A percentile compares a stretch with the other conserved stretches of the same genome.
These are phyloP conservation scores for Rhynchomys soricoides DNA, from an alignment of 2,113 vertebrate genomes.

Conservation along the genomic window DNA sequence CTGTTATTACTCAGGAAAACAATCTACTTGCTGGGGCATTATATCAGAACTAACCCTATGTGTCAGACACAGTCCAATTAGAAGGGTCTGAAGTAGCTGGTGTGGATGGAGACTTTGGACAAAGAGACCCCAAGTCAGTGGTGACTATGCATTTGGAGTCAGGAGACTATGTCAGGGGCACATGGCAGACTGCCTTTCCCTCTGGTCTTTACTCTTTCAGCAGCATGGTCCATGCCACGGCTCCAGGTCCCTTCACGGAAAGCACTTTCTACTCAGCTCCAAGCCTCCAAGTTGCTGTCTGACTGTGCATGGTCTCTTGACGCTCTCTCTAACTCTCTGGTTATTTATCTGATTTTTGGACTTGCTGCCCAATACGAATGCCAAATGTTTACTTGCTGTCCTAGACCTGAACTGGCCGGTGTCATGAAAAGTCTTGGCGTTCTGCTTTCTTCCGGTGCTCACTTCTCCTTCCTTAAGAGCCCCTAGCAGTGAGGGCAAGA, in stretches of 20 bases:
- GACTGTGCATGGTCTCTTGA: background rate
- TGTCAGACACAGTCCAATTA: background rate
- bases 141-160: background rate
- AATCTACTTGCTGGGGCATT: background rate
- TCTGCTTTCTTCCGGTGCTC: background rate
- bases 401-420: background rate
- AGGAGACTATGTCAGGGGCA: background rate
- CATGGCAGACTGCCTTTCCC: background rate
- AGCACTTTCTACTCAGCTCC: background rate
- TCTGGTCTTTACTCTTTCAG: background rate
- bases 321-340: background rate
- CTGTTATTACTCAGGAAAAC: background rate
- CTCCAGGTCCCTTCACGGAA: background rate
- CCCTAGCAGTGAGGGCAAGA: background rate
- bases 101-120: background rate
- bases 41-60: background rate
- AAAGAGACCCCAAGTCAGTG: background rate
- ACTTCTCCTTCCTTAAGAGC: background rate
- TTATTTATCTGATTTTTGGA: background rate
- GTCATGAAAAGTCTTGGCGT: background rate
- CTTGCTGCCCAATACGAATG: background rate
- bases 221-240: rapidly evolving
- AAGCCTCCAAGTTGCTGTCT: background rate
- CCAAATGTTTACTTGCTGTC: background rate
- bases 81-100: background rate